These are phyloP conservation scores for Poecile atricapillus DNA, from an alignment of 2,113 vertebrate species.

Conservation along the genomic window DNA sequence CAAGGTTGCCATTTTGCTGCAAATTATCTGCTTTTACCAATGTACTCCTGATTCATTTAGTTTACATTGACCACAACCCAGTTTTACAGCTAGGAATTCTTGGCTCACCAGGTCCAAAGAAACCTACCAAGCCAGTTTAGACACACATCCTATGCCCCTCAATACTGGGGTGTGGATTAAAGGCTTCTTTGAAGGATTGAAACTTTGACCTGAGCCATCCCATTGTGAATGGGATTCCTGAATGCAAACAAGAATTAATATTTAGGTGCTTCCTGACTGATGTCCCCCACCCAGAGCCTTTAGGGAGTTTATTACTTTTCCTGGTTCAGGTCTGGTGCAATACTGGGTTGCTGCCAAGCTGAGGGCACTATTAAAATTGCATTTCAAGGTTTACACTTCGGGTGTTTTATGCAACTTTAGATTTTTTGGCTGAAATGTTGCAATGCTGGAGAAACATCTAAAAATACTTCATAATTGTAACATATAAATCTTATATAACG, in stretches of 20 bases:
- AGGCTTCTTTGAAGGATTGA: not conserved
- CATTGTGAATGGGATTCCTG: not conserved
- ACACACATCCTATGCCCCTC: not conserved
- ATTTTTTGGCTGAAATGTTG: not conserved
- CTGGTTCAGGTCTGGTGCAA: not conserved
- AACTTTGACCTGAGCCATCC: not conserved
- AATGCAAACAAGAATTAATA: not conserved
- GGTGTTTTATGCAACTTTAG: constrained; percentile 12
- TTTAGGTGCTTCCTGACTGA: not conserved
- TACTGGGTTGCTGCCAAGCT: not conserved
- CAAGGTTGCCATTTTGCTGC: not conserved
- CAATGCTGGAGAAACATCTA: not conserved
- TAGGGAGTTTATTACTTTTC: not conserved
- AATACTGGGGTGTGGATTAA: not conserved
- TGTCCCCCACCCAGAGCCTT: not conserved
- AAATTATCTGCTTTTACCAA: not conserved
- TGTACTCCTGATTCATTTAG: not conserved
- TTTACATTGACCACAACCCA: not conserved
- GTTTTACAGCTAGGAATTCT: not conserved
- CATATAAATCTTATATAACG: not conserved
- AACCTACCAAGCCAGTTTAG: not conserved
- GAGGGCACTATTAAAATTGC: not conserved
- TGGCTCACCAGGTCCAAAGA: not conserved
- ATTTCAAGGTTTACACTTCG: constrained; percentile 22
- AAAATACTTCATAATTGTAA: constrained; percentile 29